Evolutionary conservation across 2,113 vertebrate genomes (phyloP), one percentile per base, ranked within the genome.

Genomic region (Astur gentilis): DNA sequence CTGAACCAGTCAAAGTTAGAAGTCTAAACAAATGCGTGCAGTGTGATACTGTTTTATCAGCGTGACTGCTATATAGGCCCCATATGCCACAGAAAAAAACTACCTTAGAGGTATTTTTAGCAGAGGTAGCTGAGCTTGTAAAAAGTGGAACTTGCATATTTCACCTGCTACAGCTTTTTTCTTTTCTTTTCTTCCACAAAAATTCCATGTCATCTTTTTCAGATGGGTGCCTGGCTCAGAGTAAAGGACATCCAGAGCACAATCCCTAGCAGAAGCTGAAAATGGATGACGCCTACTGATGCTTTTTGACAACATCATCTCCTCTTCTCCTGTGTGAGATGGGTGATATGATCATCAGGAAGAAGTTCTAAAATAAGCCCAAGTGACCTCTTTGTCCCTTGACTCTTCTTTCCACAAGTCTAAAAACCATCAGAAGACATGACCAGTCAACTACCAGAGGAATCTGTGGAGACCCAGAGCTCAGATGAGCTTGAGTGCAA

Each of bases 401-500:
- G 32, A 66, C 77, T 78, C 50, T 49, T 88, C 32, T 77, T 81
- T 60, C n/a, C 4, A 1, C 50, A 61, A 64, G 66, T 38, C 64
- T 38, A 32, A 42, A 50, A 60, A 42, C 26, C 2, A 34, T 10
- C 44, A 45, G 45, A 91, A 94, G 86, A 87, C 90, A 99, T 99
- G 98, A 99, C 98, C 96, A 97, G 97, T 49, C 98, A 98, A 22
- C 78, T 95, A 4, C 95, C 87, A 18, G 98, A 98, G 73, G 98
- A 98, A 38, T 44, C 95, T 0, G 19, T 94, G 29, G 98, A 99
- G 81, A 83, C 87, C 6, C 98, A 97, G 82, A 97, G 95, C 93
- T 86, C 98, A 0, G 99, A 99, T 5, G 99, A 99, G 89, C 98
- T 99, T 3, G 99, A 99, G 98, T 99, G 99, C 95, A 99, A 99